Base-by-base conservation (phyloP, 2,888 invertebrate genomes). In the Lasioglossum pauxillum region DNA sequence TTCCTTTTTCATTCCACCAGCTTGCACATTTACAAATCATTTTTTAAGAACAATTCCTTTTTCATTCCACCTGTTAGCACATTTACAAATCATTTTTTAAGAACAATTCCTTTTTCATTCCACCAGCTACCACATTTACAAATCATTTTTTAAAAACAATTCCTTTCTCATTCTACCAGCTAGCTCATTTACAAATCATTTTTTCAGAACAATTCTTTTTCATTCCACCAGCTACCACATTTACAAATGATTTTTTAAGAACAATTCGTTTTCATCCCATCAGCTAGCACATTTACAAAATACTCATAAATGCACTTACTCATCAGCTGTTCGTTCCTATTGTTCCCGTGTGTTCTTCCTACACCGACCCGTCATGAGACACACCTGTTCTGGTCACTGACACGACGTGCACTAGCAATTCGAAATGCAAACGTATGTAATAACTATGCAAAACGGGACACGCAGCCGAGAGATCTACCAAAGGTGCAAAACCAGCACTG, bases 301-400 rank as follows among this genome's bases (percentile, higher is more conserved):
- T 53, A 23, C 10, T 53, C 60, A n/a, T 64, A 64, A 64, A 7
- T 64, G 27, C 64, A 31, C 64, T 64, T 31, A 64, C 64, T 16
- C 31, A 31, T 16, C 64, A 16, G 64, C 16, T 16, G 31, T 16
- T 64, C 3, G 27, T 31, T 60, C 27, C 0, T 31, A 16, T 14
- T 16, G 64, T 31, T 31, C 53, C 60, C 14, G 60, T n/a, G 27
- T 5, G 14, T 16, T 31, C 16, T 31, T 31, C n/a, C 27, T 7
- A 31, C 64, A 7, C 64, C 31, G 16, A 64, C 7, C n/a, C 27
- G 27, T 16, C 60, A 60, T 60, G 12, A 27, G 16, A 64, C 64
- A 64, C 64, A 64, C 64, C 64, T 64, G 64, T 64, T 2, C 64
- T 31, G 64, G 16, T 67, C 67, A 67, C 67, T 31, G 67, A 35